phyloP scores from a whole-genome alignment of 1,140 invertebrate species.

The Hyposmocoma kahamanoa region DNA sequence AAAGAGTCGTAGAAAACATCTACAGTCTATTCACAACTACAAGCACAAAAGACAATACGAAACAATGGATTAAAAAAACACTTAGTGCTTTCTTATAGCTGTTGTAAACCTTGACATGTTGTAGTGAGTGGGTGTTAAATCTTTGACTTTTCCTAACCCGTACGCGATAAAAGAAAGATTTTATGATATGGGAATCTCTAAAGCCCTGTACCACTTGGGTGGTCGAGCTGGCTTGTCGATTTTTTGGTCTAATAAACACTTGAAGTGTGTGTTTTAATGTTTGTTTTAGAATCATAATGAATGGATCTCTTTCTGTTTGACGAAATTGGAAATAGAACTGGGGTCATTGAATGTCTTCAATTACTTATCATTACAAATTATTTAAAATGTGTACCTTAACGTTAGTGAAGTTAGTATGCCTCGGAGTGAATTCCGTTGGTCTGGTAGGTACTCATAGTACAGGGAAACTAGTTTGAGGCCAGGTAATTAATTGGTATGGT shows the following conservation, averaged over 20 bases:
- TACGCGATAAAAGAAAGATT: constrained; percentile 61
- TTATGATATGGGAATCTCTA: constrained; percentile 54
- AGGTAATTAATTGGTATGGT: too few species aligned
- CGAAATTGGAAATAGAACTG: not conserved
- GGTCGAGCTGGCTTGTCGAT: constrained; percentile 42
- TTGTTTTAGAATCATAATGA: constrained; percentile 39
- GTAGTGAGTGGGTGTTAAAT: constrained; percentile 53
- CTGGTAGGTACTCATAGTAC: too few species aligned
- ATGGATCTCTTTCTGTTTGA: not conserved
- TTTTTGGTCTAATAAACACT: constrained; percentile 48
- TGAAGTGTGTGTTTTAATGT: constrained; percentile 38
- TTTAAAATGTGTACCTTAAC: constrained; percentile 1
- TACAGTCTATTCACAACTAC: too few species aligned
- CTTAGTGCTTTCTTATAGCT: constrained; percentile 11
- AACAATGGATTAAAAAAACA: too few species aligned
- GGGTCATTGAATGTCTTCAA: too few species aligned
- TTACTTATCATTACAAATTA: not conserved
- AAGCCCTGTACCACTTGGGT: constrained; percentile 66
- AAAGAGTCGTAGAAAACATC: too few species aligned
- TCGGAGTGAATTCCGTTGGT: too few species aligned
- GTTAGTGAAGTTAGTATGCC: too few species aligned
- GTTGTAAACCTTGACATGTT: constrained; percentile 35
- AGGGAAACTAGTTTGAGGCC: too few species aligned
- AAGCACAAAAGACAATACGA: too few species aligned
- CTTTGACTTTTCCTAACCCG: constrained; percentile 39